phyloP scores from a whole-genome alignment of 2,888 invertebrate genomes.

The Marronus borbonicus region DNA sequence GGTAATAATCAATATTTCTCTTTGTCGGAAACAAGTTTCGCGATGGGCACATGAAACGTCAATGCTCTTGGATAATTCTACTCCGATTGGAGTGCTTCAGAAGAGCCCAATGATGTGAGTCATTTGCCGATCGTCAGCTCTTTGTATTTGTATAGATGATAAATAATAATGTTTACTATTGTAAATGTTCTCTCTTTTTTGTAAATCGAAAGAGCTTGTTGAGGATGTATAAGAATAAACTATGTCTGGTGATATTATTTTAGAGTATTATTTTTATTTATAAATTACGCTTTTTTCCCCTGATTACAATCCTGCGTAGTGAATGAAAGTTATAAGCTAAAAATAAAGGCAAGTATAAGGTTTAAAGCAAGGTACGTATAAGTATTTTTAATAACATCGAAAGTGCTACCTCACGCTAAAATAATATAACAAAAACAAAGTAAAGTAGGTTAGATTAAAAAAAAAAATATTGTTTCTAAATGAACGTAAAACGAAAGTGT shows the following conservation, averaged over 20 bases:
- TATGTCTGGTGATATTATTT: conserved; percentile 74
- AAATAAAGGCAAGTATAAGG: not conserved
- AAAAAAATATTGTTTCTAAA: not conserved
- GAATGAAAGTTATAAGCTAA: not conserved
- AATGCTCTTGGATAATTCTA: conserved; percentile 17
- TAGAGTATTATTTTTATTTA: conserved; percentile 46
- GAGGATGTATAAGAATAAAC: conserved; percentile 83
- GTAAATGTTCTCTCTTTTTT: conserved; percentile 70
- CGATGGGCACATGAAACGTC: conserved; percentile 24
- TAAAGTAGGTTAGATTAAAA: no score
- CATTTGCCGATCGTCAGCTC: conserved; percentile 15
- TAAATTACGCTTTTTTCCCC: not conserved
- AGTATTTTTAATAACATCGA: not conserved
- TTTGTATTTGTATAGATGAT: conserved; percentile 41
- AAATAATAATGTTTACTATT: conserved; percentile 43
- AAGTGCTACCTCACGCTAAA: not conserved
- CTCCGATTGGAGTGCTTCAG: not conserved
- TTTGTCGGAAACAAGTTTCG: conserved; percentile 37
- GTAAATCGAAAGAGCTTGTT: conserved; percentile 81
- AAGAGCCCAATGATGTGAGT: not conserved
- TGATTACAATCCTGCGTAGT: not conserved
- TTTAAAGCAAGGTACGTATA: conserved; percentile 2
- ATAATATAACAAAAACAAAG: no score
- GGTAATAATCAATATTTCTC: conserved; percentile 43
- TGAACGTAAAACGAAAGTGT: conserved; percentile 26